phyloP scores from a whole-genome alignment of 2,113 vertebrate genomes.

The Podarcis cretensis region DNA sequence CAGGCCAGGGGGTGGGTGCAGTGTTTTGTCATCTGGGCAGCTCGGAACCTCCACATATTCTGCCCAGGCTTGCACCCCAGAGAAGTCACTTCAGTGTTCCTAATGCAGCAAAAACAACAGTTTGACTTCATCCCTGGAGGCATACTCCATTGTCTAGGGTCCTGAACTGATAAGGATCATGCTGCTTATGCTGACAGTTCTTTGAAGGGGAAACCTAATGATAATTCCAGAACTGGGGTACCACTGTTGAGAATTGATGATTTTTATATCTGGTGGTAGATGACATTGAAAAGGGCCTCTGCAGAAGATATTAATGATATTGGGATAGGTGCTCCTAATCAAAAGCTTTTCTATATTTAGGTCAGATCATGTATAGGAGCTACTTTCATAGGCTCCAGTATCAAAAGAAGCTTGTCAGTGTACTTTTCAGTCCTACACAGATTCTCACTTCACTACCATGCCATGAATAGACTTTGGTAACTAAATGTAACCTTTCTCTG shows the following conservation, averaged over 20 bases:
- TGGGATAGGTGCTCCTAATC: not conserved
- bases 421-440: not conserved
- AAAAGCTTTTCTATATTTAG: not conserved
- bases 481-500: not conserved
- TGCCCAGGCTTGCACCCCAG: too few relatives aligned
- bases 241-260: not conserved
- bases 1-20: too few relatives aligned
- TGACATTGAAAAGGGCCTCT: not conserved
- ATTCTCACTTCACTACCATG: not conserved
- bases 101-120: too few relatives aligned
- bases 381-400: not conserved
- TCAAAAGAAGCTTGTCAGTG: not conserved
- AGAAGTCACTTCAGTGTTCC: too few relatives aligned
- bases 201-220: too few relatives aligned
- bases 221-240: not conserved
- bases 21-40: too few relatives aligned
- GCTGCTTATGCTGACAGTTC: not conserved
- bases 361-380: not conserved
- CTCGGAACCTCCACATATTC: too few relatives aligned
- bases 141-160: not conserved
- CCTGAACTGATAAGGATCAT: not conserved
- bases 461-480: not conserved
- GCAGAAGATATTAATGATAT: not conserved
- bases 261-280: not conserved
- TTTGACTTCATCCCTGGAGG: not conserved